Percentiles rank a stretch among this genome's conserved stretches.
Evolutionary conservation across 2,113 vertebrate species (phyloP).

Genomic region (Halcyon malimbica): DNA sequence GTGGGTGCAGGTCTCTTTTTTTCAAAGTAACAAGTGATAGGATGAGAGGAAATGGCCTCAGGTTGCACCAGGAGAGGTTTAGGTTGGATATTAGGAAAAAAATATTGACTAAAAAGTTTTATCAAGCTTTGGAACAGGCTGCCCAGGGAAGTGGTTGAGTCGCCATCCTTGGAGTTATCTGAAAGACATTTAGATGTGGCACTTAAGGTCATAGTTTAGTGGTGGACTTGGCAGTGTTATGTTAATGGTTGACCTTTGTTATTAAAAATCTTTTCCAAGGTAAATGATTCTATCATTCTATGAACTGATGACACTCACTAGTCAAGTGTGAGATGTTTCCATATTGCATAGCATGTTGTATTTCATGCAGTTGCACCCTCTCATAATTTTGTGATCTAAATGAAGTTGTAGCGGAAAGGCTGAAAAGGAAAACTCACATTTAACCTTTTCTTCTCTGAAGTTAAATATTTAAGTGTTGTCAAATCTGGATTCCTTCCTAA

Average conservation of each 20-base stretch:
- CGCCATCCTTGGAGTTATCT: not conserved
- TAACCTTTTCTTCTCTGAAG: not conserved
- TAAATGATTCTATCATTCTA: not conserved
- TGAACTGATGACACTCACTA: not conserved
- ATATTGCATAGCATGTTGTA: not conserved
- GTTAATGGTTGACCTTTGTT: not conserved
- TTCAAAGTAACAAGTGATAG: not conserved
- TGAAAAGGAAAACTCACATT: not conserved
- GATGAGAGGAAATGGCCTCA: rapidly evolving
- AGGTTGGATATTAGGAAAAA: not conserved
- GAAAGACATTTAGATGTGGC: rapidly evolving
- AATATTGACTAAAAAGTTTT: not conserved
- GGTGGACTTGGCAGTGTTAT: not conserved
- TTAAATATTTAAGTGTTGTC: not conserved
- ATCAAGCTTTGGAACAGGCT: not conserved
- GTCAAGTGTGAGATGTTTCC: not conserved
- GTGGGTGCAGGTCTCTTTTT: rapidly evolving
- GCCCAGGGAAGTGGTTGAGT: not conserved
- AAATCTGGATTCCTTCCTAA: not conserved
- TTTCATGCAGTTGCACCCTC: not conserved
- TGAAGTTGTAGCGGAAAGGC: not conserved
- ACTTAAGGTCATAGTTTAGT: not conserved
- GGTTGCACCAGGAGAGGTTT: not conserved
- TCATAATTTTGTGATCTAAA: not conserved
- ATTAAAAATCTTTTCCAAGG: not conserved